A percentile compares a stretch with the other conserved stretches of the same genome.
Evolutionary conservation across 2,113 vertebrate genomes (phyloP).

Genomic region (Tyrannus savana): DNA sequence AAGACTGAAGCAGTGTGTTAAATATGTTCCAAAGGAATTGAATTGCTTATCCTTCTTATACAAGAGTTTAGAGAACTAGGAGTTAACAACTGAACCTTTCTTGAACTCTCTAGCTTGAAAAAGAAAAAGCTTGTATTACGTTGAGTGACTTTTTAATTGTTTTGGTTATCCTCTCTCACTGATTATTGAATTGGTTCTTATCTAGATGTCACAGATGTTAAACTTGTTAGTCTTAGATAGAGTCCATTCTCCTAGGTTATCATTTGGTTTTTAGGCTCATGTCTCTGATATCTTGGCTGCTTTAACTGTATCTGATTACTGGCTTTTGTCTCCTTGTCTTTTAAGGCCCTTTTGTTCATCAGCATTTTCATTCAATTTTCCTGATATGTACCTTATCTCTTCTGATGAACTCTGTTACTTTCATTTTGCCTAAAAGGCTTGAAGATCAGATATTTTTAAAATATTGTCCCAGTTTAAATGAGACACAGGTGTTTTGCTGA

Average conservation of each 20-base stretch:
- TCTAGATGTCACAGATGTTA: not conserved
- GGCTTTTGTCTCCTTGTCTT: not conserved
- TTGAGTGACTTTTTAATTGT: not conserved
- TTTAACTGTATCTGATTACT: not conserved
- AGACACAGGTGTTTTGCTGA: no score
- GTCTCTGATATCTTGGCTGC: not conserved
- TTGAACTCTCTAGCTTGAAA: not conserved
- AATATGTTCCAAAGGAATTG: not conserved
- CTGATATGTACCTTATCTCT: not conserved
- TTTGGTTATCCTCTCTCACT: not conserved
- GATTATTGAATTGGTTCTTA: not conserved
- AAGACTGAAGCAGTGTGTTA: not conserved
- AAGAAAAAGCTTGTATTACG: not conserved
- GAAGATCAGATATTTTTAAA: not conserved
- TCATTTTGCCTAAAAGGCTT: not conserved
- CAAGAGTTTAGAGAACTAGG: not conserved
- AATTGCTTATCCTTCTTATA: not conserved
- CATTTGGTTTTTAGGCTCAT: not conserved
- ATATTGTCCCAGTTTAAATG: not conserved
- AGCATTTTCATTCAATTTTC: not conserved
- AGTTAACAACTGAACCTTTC: not conserved
- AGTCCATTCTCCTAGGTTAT: not conserved
- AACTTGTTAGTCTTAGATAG: not conserved
- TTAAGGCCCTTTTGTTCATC: not conserved
- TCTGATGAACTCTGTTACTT: not conserved